These are phyloP conservation scores for Helogale parvula DNA, from an alignment of 2,113 vertebrate genomes.

Conservation along the genomic window DNA sequence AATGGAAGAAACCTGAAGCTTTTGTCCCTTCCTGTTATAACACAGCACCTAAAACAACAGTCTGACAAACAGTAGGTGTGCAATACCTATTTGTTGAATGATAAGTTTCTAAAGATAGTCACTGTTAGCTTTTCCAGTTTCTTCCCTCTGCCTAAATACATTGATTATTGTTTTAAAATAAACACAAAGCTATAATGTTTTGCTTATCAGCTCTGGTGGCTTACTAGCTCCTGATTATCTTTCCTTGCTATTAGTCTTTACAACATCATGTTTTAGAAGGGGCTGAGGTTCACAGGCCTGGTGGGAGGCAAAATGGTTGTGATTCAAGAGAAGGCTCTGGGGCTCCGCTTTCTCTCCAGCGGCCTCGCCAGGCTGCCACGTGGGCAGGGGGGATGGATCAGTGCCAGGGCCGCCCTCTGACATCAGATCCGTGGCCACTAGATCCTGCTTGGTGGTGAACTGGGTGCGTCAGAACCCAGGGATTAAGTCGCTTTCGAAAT, in stretches of 20 bases:
- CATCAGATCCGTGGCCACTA: constrained; percentile 48
- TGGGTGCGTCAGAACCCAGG: constrained; percentile 44
- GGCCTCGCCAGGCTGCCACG: background rate
- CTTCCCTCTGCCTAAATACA: background rate
- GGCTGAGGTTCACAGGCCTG: background rate
- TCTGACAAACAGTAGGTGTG: background rate
- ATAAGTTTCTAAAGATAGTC: constrained; percentile 59
- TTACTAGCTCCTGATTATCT: background rate
- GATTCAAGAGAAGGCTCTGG: background rate
- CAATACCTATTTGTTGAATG: constrained; percentile 61
- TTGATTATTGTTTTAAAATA: constrained; percentile 34
- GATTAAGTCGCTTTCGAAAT: constrained; percentile 65
- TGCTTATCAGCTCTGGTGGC: background rate
- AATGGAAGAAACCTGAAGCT: background rate
- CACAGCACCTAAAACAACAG: background rate
- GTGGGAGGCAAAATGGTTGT: background rate
- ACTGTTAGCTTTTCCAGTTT: constrained; percentile 66
- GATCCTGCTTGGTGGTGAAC: constrained; percentile 53
- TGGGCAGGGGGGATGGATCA: constrained; percentile 18
- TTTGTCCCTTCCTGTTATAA: background rate
- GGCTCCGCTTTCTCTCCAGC: background rate
- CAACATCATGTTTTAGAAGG: background rate
- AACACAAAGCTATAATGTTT: background rate
- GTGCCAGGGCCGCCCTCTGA: constrained; percentile 45
- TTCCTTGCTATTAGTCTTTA: background rate